Base-by-base conservation (phyloP, 64 coral and sea anemone species). In the Orbicella faveolata region DNA sequence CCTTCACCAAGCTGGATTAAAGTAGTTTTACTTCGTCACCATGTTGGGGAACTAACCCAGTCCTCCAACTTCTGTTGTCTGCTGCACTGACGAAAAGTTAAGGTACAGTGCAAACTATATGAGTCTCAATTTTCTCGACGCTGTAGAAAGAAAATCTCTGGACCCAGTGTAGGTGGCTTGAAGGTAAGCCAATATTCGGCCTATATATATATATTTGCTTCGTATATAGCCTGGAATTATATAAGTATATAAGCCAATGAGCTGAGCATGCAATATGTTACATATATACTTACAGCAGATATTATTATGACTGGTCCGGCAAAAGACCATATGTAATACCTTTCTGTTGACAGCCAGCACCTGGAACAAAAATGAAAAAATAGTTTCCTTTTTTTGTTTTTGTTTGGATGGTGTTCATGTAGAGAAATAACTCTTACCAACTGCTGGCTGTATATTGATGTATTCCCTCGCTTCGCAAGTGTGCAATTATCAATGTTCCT, bases 291-390 rank as follows among this genome's bases (percentile, higher is more conserved):
- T 80, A 92, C 90, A 64, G 34, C 15, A 9, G 61, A 73, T 65
- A 92, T 80, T 3, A 87, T 13, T 18, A 92, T 64, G 0, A 92
- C 90, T 41, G 90, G 90, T 36, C 73, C 90, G 1, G 70, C 90
- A 34, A 92, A 92, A 1, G 90, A 69, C 90, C 90, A 92, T 79
- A 92, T 73, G 10, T 87, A 87, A 36, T 78, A 74, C 36, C 73
- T 92, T 55, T 66, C 36, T 61, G 77, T 77, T 21, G 90, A 92
- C 23, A 92, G 62, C 90, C 90, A 92, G 63, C 90, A 92, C 75
- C 90, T 92, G 34, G 78, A 55, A 23, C 11, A 35, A 72, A 34
- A 21, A 76, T 17, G 23, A 26, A 67, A 36, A 89, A 54, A 55
- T 7, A 44, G 15, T 34, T 36, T 74, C 1, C 1, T 3, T 21